Conservation (phyloP, 2,113 vertebrate species). For the Platycercus adscitus region DNA sequence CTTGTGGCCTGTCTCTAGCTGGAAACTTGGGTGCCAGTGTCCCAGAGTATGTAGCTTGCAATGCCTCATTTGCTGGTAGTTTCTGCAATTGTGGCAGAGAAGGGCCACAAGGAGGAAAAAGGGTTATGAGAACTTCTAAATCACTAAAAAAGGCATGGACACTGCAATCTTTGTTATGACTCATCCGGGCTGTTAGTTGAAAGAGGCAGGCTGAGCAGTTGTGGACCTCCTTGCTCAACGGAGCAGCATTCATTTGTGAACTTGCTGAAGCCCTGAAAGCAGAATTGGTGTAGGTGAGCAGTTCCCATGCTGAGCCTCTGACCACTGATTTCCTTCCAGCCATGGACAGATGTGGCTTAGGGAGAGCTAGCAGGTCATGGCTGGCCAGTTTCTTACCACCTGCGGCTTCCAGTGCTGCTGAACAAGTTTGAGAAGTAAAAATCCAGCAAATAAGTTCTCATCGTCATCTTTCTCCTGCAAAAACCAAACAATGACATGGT, state of each 20-base stretch:
- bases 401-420: neutral
- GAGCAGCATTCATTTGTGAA: conserved; percentile 1
- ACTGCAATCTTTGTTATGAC: conserved; percentile 44
- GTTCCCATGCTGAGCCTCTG: neutral
- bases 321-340: conserved; percentile 1
- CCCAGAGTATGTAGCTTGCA: neutral
- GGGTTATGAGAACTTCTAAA: conserved; percentile 27
- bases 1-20: neutral
- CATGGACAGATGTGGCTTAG: neutral
- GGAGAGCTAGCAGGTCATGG: neutral
- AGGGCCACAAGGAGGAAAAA: neutral
- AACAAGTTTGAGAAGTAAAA: neutral
- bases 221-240: conserved; percentile 23
- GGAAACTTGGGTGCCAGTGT: neutral
- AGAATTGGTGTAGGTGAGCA: neutral
- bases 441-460: neutral
- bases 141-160: conserved; percentile 31
- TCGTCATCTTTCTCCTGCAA: neutral
- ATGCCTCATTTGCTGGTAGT: neutral
- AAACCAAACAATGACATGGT: neutral
- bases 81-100: neutral
- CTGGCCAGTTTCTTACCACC: conserved; percentile 16
- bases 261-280: conserved; percentile 14
- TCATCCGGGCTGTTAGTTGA: conserved; percentile 31
- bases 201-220: neutral